These are phyloP conservation scores for Aphrophora alni DNA, from an alignment of 2,888 invertebrate species.

Conservation along the genomic window DNA sequence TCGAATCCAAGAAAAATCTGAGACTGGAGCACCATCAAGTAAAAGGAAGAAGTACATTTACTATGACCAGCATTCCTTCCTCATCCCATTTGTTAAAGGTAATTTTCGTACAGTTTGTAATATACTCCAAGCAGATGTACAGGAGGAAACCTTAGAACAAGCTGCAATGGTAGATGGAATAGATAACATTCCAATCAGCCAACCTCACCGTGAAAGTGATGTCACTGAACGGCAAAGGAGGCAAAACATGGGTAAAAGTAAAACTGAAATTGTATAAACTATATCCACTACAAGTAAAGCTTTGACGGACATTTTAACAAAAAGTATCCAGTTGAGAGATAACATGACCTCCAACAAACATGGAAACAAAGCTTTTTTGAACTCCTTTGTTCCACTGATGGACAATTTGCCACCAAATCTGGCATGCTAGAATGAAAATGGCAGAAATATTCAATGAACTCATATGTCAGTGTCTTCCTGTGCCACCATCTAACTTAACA, in stretches of 20 bases:
- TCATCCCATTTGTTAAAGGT: neutral
- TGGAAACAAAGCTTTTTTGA: neutral
- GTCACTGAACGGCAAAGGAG: too few relatives aligned
- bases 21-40: neutral
- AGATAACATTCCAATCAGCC: too few relatives aligned
- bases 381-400: conserved; percentile 9
- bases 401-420: neutral
- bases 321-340: neutral
- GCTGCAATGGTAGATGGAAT: too few relatives aligned
- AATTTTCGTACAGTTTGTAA: neutral
- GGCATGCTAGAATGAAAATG: conserved; percentile 3
- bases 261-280: neutral
- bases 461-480: neutral
- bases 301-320: neutral
- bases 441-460: neutral
- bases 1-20: neutral
- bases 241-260: neutral
- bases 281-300: neutral
- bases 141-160: neutral
- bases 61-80: neutral
- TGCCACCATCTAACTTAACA: neutral
- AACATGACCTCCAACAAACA: neutral
- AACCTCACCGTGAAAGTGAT: too few relatives aligned
- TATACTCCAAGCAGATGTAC: neutral
- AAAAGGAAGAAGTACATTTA: neutral